These are phyloP conservation scores for Agriopis aurantiaria DNA, from an alignment of 2,888 invertebrate species.

Conservation along the genomic window DNA sequence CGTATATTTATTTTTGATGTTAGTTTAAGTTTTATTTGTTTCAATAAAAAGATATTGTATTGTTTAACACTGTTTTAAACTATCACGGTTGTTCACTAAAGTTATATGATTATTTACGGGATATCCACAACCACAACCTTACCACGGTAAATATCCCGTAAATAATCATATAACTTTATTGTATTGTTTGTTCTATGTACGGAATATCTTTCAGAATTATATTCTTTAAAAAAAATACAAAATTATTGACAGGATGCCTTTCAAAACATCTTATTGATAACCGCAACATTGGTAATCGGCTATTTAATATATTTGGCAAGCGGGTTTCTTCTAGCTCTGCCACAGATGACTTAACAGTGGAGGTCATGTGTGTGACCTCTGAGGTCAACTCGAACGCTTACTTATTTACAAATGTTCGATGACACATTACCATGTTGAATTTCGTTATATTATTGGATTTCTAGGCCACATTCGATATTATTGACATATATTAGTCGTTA, in stretches of 20 bases:
- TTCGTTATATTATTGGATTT: conserved; percentile 35
- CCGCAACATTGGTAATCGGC: conserved; percentile 17
- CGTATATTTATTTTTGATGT: no score
- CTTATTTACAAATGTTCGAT: conserved; percentile 36
- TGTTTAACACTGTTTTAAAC: no score
- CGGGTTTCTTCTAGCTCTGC: conserved; percentile 10
- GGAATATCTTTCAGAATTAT: background rate
- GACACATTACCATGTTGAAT: conserved; percentile 33
- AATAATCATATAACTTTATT: no score
- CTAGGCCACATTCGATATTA: conserved; percentile 32
- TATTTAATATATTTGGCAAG: conserved; percentile 32
- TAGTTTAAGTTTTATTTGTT: no score
- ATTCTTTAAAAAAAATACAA: background rate
- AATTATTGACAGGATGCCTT: background rate
- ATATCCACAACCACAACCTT: no score
- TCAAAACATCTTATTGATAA: conserved; percentile 15
- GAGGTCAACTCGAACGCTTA: conserved; percentile 30
- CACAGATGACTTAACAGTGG: conserved; percentile 23
- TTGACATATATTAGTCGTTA: conserved; percentile 26
- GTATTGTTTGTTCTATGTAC: no score
- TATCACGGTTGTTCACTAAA: no score
- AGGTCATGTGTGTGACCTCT: conserved; percentile 32
- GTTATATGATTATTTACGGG: no score
- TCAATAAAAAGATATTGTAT: no score
- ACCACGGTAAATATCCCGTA: no score